phyloP scores from a whole-genome alignment of 2,888 invertebrate species.

The Pilophorus perplexus region DNA sequence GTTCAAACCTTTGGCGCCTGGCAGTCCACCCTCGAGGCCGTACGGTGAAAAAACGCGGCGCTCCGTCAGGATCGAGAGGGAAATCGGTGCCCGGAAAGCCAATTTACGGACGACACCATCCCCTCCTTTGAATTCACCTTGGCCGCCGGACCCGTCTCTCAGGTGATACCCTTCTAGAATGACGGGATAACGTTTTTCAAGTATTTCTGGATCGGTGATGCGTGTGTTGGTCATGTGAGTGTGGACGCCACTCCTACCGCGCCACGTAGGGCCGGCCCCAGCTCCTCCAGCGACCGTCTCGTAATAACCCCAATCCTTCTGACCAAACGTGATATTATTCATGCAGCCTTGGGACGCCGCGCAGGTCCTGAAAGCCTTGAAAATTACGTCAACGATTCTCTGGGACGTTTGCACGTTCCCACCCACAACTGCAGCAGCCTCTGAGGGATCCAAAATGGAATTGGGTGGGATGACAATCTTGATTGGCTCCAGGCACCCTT shows the following conservation, averaged over 20 bases:
- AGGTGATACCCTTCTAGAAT: conserved; percentile 80
- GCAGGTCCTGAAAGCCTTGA: conserved; percentile 68
- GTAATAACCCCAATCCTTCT: conserved; percentile 89
- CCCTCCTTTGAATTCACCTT: conserved; percentile 71
- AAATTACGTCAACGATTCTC: conserved; percentile 92
- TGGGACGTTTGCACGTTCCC: conserved; percentile 98
- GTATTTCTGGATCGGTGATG: conserved; percentile 96
- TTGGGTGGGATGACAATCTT: conserved; percentile 78
- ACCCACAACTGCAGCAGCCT: conserved; percentile 93
- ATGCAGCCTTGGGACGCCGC: conserved; percentile 97
- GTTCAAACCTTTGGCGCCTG: conserved; percentile 77
- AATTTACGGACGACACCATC: conserved; percentile 86
- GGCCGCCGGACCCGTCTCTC: conserved; percentile 73
- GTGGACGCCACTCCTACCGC: conserved; percentile 91
- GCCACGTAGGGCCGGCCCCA: conserved; percentile 91
- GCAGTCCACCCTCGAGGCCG: conserved; percentile 69
- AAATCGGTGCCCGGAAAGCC: conserved; percentile 78
- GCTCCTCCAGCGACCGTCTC: conserved; percentile 98
- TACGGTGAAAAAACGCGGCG: conserved; percentile 86
- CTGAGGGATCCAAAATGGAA: conserved; percentile 85
- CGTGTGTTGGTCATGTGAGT: conserved; percentile 99
- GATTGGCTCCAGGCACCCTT: conserved; percentile 92
- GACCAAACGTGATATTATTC: conserved; percentile 97
- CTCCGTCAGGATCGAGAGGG: conserved; percentile 90
- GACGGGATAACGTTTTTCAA: conserved; percentile 91